A percentile compares a stretch with the other conserved stretches of the same genome.
Evolutionary conservation across 2,888 invertebrate species (phyloP).

Genomic region (Shargacucullia verbasci): DNA sequence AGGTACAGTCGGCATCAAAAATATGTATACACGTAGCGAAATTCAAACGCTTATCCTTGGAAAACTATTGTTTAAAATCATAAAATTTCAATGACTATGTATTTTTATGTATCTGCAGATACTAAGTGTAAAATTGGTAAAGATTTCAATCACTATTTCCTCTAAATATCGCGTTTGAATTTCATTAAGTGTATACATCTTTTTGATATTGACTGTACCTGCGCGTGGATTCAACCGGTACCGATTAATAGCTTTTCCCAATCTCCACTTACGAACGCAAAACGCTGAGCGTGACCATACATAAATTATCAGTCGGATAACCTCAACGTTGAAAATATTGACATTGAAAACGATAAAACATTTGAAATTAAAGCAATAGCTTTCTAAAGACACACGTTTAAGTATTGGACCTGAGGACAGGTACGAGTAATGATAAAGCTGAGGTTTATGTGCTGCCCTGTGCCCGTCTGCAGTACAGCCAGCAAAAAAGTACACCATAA

Average conservation of each 20-base stretch:
- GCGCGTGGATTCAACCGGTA: conserved; percentile 20
- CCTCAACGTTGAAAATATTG: conserved; percentile 46
- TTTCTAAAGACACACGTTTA: conserved; percentile 52
- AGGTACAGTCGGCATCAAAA: no score
- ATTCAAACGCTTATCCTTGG: no score
- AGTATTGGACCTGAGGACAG: conserved; percentile 61
- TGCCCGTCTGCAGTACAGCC: conserved; percentile 58
- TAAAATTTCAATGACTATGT: no score
- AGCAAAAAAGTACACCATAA: conserved; percentile 87
- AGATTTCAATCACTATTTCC: no score
- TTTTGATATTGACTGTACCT: not conserved
- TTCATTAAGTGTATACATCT: no score
- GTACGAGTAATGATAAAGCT: conserved; percentile 77
- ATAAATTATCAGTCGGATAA: conserved; percentile 47
- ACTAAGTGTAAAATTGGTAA: no score
- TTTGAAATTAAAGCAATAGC: conserved; percentile 56
- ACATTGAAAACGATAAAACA: conserved; percentile 54
- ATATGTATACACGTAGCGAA: no score
- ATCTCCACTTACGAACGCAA: conserved; percentile 19
- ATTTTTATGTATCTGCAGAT: no score
- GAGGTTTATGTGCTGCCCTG: conserved; percentile 79
- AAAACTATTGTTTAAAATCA: no score
- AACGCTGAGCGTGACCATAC: conserved; percentile 45
- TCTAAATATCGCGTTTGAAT: no score
- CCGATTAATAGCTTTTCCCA: conserved; percentile 37